phyloP scores from a whole-genome alignment of 2,113 vertebrate genomes.

The Perca schrenkii region DNA sequence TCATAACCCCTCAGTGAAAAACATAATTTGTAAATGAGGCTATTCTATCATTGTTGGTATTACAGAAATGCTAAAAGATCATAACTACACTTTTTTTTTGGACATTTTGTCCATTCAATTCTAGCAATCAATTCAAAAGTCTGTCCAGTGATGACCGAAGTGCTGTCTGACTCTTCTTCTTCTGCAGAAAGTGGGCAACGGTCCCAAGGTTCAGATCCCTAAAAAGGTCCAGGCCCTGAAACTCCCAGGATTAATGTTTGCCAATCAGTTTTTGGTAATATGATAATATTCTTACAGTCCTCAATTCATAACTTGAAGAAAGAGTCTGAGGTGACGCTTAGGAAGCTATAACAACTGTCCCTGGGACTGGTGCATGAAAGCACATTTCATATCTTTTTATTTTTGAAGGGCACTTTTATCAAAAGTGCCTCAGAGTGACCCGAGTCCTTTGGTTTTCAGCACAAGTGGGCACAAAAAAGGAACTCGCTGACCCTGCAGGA shows the following conservation, averaged over 20 bases:
- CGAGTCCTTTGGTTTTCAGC: neutral
- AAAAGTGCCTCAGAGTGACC: conserved; percentile 5
- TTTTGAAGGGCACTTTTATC: conserved; percentile 34
- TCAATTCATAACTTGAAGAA: neutral
- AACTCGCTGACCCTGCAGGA: neutral
- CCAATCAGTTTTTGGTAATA: neutral
- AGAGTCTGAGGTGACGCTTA: neutral
- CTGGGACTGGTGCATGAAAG: neutral
- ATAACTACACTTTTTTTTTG: neutral
- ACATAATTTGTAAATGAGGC: neutral
- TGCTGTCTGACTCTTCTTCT: neutral
- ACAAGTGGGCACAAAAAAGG: conserved; percentile 8
- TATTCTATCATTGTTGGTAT: neutral
- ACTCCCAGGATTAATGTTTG: neutral
- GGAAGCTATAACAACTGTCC: neutral
- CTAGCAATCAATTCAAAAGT: neutral
- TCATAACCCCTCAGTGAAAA: neutral
- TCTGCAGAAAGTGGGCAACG: neutral
- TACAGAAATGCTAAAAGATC: neutral
- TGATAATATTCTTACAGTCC: too few relatives aligned
- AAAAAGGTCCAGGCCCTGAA: too few relatives aligned
- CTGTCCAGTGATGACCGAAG: neutral
- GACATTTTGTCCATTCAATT: neutral
- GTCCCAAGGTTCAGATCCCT: neutral
- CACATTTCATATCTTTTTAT: conserved; percentile 20